A percentile compares a stretch with the other conserved stretches of the same genome.
These are phyloP conservation scores for Aleadryas rufinucha DNA, from an alignment of 2,113 vertebrate genomes.

Conservation along the genomic window DNA sequence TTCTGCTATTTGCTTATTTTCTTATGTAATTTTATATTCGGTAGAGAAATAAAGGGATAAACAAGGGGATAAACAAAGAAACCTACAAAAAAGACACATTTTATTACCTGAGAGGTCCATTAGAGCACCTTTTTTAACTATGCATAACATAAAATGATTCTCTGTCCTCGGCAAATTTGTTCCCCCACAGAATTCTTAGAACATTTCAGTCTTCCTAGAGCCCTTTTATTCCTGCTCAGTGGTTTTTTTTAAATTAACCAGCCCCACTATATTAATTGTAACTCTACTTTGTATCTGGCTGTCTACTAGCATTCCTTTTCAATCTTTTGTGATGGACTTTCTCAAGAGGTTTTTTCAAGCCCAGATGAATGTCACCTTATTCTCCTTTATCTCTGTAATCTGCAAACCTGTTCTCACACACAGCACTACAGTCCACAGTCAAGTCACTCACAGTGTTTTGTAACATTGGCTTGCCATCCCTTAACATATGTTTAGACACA, in stretches of 20 bases:
- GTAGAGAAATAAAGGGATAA: not conserved
- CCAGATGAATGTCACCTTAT: not conserved
- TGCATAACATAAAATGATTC: not conserved
- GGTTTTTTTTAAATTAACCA: not conserved
- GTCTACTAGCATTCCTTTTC: not conserved
- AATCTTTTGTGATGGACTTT: not conserved
- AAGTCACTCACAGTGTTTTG: not conserved
- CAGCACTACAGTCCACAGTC: not conserved
- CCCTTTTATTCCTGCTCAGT: not conserved
- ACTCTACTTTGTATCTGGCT: not conserved
- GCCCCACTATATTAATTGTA: accelerated
- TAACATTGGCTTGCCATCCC: not conserved
- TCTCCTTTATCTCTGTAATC: not conserved
- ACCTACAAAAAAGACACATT: accelerated
- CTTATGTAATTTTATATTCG: not conserved
- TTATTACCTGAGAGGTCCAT: not conserved
- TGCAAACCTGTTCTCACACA: not conserved
- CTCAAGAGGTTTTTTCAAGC: not conserved
- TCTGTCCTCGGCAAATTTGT: not conserved
- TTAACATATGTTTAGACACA: not conserved
- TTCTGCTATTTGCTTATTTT: not conserved
- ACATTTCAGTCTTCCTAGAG: not conserved
- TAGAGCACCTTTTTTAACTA: not conserved
- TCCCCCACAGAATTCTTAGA: not conserved
- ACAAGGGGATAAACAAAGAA: not conserved